Evolutionary conservation across 2,888 invertebrate species (phyloP).

Genomic region (Crossocerus cetratus): DNA sequence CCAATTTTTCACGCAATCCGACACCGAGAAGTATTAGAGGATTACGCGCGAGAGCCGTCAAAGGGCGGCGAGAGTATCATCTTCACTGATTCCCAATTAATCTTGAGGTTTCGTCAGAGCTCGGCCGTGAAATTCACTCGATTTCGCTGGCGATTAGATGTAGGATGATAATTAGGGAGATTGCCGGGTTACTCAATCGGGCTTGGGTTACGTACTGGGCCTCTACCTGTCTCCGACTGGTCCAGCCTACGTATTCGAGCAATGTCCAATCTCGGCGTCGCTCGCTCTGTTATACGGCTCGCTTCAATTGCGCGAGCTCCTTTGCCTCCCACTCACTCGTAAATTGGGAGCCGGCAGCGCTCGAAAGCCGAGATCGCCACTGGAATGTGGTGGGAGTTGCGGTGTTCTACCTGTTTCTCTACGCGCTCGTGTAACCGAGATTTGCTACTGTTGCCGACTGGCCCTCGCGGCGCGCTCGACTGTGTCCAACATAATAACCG

Average conservation of each 20-base stretch:
- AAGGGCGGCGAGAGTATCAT: too few species aligned
- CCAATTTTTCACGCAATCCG: too few species aligned
- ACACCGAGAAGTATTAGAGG: too few species aligned
- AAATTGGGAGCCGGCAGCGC: background rate
- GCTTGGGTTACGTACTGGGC: constrained; percentile 37
- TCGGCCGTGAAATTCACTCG: too few species aligned
- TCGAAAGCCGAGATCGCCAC: background rate
- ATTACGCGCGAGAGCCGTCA: too few species aligned
- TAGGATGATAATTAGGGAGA: too few species aligned
- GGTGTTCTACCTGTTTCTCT: constrained; percentile 2
- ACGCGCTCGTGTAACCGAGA: background rate
- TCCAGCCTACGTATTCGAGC: constrained; percentile 1
- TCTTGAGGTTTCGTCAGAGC: constrained; percentile 12
- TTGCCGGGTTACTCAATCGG: too few species aligned
- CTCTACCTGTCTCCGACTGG: constrained; percentile 22
- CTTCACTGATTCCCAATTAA: constrained; percentile 35
- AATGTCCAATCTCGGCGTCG: background rate
- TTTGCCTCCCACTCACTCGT: constrained; percentile 7
- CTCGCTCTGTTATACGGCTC: background rate
- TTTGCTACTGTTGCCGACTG: background rate
- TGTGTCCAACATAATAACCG: too few species aligned
- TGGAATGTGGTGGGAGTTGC: constrained; percentile 11
- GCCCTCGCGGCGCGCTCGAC: too few species aligned
- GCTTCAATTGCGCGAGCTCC: constrained; percentile 3
- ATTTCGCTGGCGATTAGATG: too few species aligned